These are phyloP conservation scores for Holothuria glaberrima DNA, from an alignment of 35 echinoderm and acorn worm species.

Conservation along the genomic window DNA sequence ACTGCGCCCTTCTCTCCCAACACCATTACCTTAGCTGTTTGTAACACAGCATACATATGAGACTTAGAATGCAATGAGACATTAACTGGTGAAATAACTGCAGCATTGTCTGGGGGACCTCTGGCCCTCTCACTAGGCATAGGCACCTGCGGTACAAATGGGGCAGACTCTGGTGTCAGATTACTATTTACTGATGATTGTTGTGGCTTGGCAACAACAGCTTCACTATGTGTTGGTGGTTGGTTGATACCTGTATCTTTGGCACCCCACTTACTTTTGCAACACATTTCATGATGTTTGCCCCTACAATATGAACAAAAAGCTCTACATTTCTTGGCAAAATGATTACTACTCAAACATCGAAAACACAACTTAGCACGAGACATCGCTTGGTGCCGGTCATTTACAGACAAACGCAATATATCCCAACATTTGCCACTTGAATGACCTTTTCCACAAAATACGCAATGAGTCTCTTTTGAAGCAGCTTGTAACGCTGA, in stretches of 20 bases:
- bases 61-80: constrained; percentile 1
- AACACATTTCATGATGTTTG: too few relatives aligned
- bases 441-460: constrained; percentile 2
- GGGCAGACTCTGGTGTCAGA: too few relatives aligned
- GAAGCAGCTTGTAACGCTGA: neutral
- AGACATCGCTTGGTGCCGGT: constrained; percentile 3
- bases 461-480: too few relatives aligned
- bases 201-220: too few relatives aligned
- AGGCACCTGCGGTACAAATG: too few relatives aligned
- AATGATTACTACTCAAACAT: neutral
- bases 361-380: neutral
- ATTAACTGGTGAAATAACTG: constrained; percentile 11
- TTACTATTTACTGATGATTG: too few relatives aligned
- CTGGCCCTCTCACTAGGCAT: neutral
- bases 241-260: too few relatives aligned
- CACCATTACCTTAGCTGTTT: constrained; percentile 8
- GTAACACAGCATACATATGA: neutral
- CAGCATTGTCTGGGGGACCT: neutral
- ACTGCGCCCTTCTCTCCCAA: neutral
- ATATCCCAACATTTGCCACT: constrained; percentile 16
- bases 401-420: neutral
- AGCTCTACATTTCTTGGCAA: too few relatives aligned
- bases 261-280: too few relatives aligned
- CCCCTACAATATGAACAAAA: too few relatives aligned
- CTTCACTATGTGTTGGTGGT: too few relatives aligned